phyloP scores from a whole-genome alignment of 2,888 invertebrate genomes.

The Ariolimax columbianus region DNA sequence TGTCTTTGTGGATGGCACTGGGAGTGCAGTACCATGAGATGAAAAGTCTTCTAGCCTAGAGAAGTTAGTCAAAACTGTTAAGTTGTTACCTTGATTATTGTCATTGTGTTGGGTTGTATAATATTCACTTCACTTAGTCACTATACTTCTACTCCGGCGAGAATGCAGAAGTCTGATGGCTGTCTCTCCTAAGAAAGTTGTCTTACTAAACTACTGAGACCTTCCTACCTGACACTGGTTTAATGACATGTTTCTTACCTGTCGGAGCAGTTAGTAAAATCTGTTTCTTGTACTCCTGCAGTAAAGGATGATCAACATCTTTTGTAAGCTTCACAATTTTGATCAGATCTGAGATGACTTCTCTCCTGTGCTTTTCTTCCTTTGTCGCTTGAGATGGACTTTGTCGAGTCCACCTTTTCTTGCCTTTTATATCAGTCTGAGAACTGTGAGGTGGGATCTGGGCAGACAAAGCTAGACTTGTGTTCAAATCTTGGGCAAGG shows the following conservation, averaged over 20 bases:
- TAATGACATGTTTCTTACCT: constrained; percentile 5
- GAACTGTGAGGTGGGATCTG: not conserved
- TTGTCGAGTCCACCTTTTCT: not conserved
- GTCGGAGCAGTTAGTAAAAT: constrained; percentile 74
- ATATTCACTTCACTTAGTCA: too few relatives aligned
- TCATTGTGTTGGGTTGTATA: too few relatives aligned
- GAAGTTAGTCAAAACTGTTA: too few relatives aligned
- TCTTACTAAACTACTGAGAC: too few relatives aligned
- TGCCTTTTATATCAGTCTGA: not conserved
- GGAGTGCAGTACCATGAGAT: too few relatives aligned
- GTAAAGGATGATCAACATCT: not conserved
- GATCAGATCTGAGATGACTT: constrained; percentile 36
- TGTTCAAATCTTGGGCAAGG: not conserved
- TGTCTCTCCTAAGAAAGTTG: too few relatives aligned
- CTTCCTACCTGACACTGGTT: not conserved
- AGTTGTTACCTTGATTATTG: too few relatives aligned
- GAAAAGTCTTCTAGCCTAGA: too few relatives aligned
- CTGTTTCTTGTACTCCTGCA: constrained; percentile 31
- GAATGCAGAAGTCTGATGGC: too few relatives aligned
- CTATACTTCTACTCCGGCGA: too few relatives aligned
- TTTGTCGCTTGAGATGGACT: not conserved
- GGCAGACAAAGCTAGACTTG: not conserved
- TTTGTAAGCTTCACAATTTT: constrained; percentile 18
- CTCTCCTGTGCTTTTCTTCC: not conserved
- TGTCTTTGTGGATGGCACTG: too few relatives aligned